These are phyloP conservation scores for Empis stercorea DNA, from an alignment of 2,888 invertebrate species.

Conservation along the genomic window DNA sequence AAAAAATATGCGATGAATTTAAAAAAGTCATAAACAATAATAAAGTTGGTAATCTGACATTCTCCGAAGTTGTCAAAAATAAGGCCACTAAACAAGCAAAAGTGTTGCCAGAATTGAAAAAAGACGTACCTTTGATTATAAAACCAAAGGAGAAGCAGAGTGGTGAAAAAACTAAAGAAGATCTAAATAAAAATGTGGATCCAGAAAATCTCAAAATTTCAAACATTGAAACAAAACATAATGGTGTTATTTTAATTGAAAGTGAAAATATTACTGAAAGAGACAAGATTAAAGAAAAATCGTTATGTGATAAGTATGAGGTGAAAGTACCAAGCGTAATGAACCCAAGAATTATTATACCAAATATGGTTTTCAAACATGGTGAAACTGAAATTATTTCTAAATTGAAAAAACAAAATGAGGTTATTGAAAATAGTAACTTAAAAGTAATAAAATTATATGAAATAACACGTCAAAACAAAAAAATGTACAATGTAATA, in stretches of 20 bases:
- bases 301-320: neutral
- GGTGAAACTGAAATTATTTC: neutral
- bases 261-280: neutral
- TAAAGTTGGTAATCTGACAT: neutral
- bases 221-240: neutral
- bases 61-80: neutral
- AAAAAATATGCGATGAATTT: neutral
- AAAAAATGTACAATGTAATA: neutral
- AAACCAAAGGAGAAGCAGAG: neutral
- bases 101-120: constrained; percentile 1
- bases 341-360: neutral
- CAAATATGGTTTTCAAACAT: neutral
- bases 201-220: neutral
- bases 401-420: neutral
- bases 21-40: neutral
- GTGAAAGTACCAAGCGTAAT: constrained; percentile 1
- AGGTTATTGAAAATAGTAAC: neutral
- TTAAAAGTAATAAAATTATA: neutral
- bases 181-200: constrained; percentile 1
- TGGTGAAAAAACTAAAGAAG: neutral
- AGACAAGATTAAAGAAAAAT: constrained; percentile 1
- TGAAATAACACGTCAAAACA: neutral
- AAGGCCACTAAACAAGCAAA: neutral
- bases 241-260: neutral
- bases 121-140: neutral